phyloP scores from a whole-genome alignment of 35 echinoderm and acorn worm species.

The Heliocidaris tuberculata region DNA sequence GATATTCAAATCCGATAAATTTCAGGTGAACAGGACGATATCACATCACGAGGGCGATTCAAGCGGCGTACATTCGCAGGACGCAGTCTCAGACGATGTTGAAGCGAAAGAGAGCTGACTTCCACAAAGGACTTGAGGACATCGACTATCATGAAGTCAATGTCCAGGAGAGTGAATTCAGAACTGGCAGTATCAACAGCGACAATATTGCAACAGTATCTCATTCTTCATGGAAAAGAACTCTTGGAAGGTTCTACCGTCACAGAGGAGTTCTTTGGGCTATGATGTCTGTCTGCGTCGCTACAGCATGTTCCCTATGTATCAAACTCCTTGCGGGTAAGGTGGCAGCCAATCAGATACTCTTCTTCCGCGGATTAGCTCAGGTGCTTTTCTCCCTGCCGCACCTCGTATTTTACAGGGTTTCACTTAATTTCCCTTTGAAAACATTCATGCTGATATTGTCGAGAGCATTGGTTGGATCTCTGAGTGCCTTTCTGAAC shows the following conservation, averaged over 20 bases:
- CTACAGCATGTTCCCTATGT: neutral
- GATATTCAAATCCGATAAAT: neutral
- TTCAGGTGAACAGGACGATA: neutral
- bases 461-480: neutral
- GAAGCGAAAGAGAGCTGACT: neutral
- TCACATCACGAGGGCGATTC: neutral
- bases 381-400: neutral
- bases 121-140: neutral
- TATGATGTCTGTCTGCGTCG: neutral
- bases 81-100: neutral
- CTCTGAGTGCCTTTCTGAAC: neutral
- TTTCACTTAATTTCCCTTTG: neutral
- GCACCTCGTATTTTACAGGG: neutral
- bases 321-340: neutral
- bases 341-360: neutral
- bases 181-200: too few species aligned
- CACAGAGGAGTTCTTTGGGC: neutral
- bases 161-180: neutral
- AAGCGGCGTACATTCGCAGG: neutral
- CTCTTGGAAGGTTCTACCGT: neutral
- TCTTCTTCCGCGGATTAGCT: neutral
- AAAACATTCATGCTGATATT: neutral
- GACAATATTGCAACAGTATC: neutral
- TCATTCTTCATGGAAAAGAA: neutral
- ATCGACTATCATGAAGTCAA: neutral